Evolutionary conservation across 1,140 invertebrate species (phyloP).

Genomic region (Papilio polytes): DNA sequence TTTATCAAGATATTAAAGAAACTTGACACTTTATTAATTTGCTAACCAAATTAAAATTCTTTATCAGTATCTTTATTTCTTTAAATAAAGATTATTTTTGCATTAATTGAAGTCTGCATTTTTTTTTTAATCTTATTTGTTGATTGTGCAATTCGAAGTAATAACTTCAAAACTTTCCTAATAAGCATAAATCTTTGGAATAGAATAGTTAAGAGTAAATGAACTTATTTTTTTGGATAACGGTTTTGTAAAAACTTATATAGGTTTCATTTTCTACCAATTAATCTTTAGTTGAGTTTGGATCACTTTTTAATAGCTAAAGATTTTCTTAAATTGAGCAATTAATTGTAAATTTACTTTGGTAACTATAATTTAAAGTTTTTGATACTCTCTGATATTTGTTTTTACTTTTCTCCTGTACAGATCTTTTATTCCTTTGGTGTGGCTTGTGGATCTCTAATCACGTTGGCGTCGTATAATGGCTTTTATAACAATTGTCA

Average conservation of each 20-base stretch:
- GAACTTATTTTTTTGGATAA: constrained; percentile 41
- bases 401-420: constrained; percentile 31
- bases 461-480: constrained; percentile 91
- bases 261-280: background rate
- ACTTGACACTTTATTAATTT: background rate
- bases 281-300: background rate
- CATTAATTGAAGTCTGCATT: background rate
- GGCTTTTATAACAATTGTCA: constrained; percentile 90
- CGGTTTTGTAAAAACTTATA: constrained; percentile 16
- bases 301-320: background rate
- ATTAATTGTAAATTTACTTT: background rate
- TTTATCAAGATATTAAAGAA: too few relatives aligned
- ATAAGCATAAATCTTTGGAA: constrained; percentile 46
- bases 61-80: background rate
- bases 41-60: background rate
- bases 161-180: constrained; percentile 43
- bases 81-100: background rate
- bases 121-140: constrained; percentile 41
- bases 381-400: too few relatives aligned
- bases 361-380: background rate
- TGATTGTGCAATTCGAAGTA: constrained; percentile 18
- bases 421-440: constrained; percentile 91
- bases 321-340: background rate
- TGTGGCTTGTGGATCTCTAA: constrained; percentile 88
- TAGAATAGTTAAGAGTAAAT: constrained; percentile 47